Percentiles rank a stretch among this genome's conserved stretches.
phyloP scores from a whole-genome alignment of 2,113 vertebrate genomes.

The Abramis brama region DNA sequence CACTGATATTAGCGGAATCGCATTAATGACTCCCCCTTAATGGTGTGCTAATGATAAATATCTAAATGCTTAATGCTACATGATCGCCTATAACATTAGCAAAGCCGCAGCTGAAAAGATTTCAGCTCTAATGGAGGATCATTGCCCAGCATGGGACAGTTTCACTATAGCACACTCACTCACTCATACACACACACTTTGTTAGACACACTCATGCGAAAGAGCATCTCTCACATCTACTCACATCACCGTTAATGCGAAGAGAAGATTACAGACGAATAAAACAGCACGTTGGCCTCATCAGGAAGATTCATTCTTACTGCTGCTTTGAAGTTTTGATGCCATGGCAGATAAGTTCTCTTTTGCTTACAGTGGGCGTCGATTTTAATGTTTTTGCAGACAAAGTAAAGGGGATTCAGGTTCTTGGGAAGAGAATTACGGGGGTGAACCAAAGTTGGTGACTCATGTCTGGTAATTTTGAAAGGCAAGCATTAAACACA shows the following conservation, averaged over 20 bases:
- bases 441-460: background rate
- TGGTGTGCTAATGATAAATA: slow-evolving; percentile 57
- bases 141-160: slow-evolving; percentile 42
- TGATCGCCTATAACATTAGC: slow-evolving; percentile 59
- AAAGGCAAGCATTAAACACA: slow-evolving; percentile 23
- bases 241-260: slow-evolving; percentile 30
- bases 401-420: background rate
- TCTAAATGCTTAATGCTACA: slow-evolving; percentile 62
- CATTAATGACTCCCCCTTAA: slow-evolving; percentile 50
- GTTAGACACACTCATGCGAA: slow-evolving; percentile 14
- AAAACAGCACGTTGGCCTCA: slow-evolving; percentile 24
- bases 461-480: slow-evolving; percentile 1
- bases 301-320: slow-evolving; percentile 18
- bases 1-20: slow-evolving; percentile 53
- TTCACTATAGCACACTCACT: background rate
- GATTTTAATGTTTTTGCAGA: slow-evolving; percentile 1
- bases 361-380: background rate
- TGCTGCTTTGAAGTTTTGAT: slow-evolving; percentile 8
- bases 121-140: slow-evolving; percentile 52
- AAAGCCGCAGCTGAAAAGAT: slow-evolving; percentile 52
- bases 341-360: slow-evolving; percentile 16
- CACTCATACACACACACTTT: slow-evolving; percentile 26
- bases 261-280: slow-evolving; percentile 28
- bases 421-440: background rate
- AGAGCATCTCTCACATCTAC: slow-evolving; percentile 18